Percentiles rank a stretch among this genome's conserved stretches.
Evolutionary conservation across 1,140 invertebrate genomes (phyloP).

Genomic region (Aphelinus atriplicis): DNA sequence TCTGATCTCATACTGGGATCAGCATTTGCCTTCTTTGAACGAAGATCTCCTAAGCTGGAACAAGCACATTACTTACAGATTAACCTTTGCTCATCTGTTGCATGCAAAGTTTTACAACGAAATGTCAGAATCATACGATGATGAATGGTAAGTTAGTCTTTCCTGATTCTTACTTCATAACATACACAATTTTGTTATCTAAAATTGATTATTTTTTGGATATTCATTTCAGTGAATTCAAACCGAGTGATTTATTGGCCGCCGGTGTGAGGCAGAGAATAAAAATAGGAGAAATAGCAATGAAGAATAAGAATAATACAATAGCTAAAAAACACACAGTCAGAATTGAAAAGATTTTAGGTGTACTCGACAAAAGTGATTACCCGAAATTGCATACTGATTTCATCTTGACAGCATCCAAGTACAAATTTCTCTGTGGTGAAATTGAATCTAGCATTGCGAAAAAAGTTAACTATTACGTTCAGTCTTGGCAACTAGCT

Average conservation of each 20-base stretch:
- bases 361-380: not conserved
- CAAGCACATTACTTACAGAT: slow-evolving; percentile 21
- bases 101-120: not conserved
- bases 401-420: slow-evolving; percentile 39
- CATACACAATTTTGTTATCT: no score
- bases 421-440: slow-evolving; percentile 46
- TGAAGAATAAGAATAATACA: slow-evolving; percentile 58
- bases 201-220: not conserved
- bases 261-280: slow-evolving; percentile 43
- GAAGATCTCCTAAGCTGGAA: slow-evolving; percentile 30
- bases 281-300: slow-evolving; percentile 57
- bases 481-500: slow-evolving; percentile 15
- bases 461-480: slow-evolving; percentile 19
- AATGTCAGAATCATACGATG: not conserved
- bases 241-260: slow-evolving; percentile 15
- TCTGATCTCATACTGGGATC: slow-evolving; percentile 52
- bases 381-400: slow-evolving; percentile 25
- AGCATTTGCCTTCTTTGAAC: slow-evolving; percentile 43
- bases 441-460: slow-evolving; percentile 25
- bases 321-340: slow-evolving; percentile 48
- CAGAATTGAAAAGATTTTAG: not conserved
- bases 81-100: slow-evolving; percentile 18
- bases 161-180: no score
- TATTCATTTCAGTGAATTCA: slow-evolving; percentile 3
- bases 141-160: no score